A percentile compares a stretch with the other conserved stretches of the same genome.
Evolutionary conservation across 2,113 vertebrate species (phyloP).

Genomic region (Mixornis gularis): DNA sequence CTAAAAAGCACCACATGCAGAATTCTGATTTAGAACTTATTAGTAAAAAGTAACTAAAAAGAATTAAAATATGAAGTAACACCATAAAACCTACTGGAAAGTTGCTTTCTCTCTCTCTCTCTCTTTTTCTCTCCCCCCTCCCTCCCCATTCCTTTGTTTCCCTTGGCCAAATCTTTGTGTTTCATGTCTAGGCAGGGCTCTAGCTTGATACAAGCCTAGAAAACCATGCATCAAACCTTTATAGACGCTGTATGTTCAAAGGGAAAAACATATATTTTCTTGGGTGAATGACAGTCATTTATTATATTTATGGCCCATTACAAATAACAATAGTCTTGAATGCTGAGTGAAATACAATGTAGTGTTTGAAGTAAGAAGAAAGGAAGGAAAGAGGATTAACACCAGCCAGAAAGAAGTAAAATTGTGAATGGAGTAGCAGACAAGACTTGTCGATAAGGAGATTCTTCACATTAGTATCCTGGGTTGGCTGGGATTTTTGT

Average conservation of each 20-base stretch:
- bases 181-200: background rate
- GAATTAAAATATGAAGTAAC: background rate
- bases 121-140: fast-evolving
- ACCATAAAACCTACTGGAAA: background rate
- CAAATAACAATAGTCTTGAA: background rate
- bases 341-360: background rate
- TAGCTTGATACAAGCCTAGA: background rate
- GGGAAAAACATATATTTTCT: background rate
- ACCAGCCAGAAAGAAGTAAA: background rate
- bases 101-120: background rate
- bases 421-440: background rate
- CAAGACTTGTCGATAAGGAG: background rate
- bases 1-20: background rate
- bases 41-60: background rate
- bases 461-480: background rate
- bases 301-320: background rate
- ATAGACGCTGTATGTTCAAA: background rate
- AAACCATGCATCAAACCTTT: background rate
- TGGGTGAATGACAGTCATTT: background rate
- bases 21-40: background rate
- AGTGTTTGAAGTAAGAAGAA: background rate
- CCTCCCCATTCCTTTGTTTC: background rate
- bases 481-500: background rate
- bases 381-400: background rate
- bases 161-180: background rate